Conservation (phyloP, 2,888 invertebrate genomes). For the Argyra leucocephala region DNA sequence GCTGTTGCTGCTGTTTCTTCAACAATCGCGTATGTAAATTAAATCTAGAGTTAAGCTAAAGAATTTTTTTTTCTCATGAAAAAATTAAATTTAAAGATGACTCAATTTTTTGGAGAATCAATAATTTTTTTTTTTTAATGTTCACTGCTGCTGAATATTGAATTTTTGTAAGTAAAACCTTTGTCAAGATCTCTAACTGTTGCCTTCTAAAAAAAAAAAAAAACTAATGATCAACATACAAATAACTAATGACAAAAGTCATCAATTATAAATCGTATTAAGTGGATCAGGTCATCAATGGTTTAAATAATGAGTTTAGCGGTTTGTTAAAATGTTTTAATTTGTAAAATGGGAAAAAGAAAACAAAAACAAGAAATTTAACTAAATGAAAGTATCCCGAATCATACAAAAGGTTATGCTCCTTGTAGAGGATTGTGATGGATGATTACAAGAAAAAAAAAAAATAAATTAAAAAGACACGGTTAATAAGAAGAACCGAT, state of each 20-base stretch:
- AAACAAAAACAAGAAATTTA: not conserved
- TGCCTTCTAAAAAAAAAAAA: no score
- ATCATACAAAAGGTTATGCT: not conserved
- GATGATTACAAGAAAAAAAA: not conserved
- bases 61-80: no score
- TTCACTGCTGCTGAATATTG: no score
- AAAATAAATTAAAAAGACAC: no score
- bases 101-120: no score
- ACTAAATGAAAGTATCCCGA: not conserved
- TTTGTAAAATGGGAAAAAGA: not conserved
- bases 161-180: no score
- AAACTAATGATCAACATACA: not conserved
- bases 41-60: no score
- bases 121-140: no score
- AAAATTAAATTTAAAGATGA: no score
- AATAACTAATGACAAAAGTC: not conserved
- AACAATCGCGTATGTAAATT: no score
- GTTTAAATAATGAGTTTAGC: not conserved
- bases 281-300: constrained; percentile 1
- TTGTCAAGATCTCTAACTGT: no score
- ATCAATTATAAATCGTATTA: constrained; percentile 4
- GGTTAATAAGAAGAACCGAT: not conserved
- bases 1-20: no score
- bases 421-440: not conserved
- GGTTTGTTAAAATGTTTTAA: not conserved